phyloP scores from a whole-genome alignment of 2,888 invertebrate genomes.

The Drosophila meridiana region DNA sequence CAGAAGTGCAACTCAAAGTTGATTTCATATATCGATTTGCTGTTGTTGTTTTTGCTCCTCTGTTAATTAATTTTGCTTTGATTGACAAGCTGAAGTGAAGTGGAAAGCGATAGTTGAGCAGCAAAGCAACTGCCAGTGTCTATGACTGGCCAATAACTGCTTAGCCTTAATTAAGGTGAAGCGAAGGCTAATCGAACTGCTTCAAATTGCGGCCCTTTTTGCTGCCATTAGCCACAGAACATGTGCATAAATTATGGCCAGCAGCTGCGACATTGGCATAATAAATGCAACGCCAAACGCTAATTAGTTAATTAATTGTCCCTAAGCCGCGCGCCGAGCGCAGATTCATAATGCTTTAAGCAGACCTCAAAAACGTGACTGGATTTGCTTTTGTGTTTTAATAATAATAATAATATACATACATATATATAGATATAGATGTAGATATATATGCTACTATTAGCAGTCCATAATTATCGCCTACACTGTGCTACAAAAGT shows the following conservation, averaged over 20 bases:
- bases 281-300: slow-evolving; percentile 44
- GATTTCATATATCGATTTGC: slow-evolving; percentile 24
- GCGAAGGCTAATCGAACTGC: slow-evolving; percentile 66
- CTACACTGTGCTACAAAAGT: slow-evolving; percentile 1
- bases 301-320: slow-evolving; percentile 66
- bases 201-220: slow-evolving; percentile 49
- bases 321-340: slow-evolving; percentile 3
- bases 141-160: slow-evolving; percentile 12
- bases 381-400: slow-evolving; percentile 27
- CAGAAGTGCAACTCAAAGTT: slow-evolving; percentile 33
- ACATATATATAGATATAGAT: neutral
- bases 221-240: slow-evolving; percentile 16
- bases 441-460: neutral
- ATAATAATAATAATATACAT: neutral
- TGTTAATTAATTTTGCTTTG: slow-evolving; percentile 60
- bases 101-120: neutral
- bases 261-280: slow-evolving; percentile 40
- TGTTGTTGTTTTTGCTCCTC: slow-evolving; percentile 4
- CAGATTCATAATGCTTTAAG: slow-evolving; percentile 1
- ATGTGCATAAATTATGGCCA: slow-evolving; percentile 40
- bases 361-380: slow-evolving; percentile 57
- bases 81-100: slow-evolving; percentile 32
- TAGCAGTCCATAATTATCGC: neutral
- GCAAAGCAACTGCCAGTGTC: neutral
- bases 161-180: slow-evolving; percentile 64